Evolutionary conservation across 64 coral and sea anemone genomes (phyloP), one percentile per base, ranked within the genome.

Genomic region (Actinia equina): DNA sequence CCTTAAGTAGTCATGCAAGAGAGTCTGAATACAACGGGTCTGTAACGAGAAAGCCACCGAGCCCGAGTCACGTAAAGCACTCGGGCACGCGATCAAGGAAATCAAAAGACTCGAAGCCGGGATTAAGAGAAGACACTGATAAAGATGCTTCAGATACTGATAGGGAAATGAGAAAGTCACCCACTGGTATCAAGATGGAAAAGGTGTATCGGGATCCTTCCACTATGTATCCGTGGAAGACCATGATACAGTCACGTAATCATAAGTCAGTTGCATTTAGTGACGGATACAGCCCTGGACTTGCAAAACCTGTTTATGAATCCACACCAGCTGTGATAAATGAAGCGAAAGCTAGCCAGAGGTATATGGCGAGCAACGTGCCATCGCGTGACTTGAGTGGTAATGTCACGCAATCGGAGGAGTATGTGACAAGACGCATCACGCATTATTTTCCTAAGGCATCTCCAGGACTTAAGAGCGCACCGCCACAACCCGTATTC

Each of bases 111-210:
- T 82, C 23, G 6, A 82, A 82, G 17, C 80, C 26, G 52, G 71
- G 25, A 27, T 14, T 30, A 20, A 77, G 53, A 79, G 85, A 89
- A 17, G 94, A 95, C n/a, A 87, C 59, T 87, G 94, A 95, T 51
- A 79, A 82, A 54, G 97, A 99, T 85, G 93, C 97, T 17, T 89
- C 89, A 43, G 93, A 95, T 82, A 99, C 97, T 52, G 97, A 95
- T 80, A 92, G 91, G 80, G 88, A 92, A 16, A 90, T 99, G 86
- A 89, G 93, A 44, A 87, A 92, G 67, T 95, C 93, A 77, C 97
- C 97, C 2, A 99, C 97, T 19, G 97, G 93, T 17, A 95, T 99
- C 69, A 84, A 82, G 79, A 99, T 99, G 97, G 85, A 84, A 51
- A 99, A 95, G 57, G 89, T 91, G 18, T 89, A 86, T 44, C 86